Evolutionary conservation across 2,888 invertebrate species (phyloP).

Genomic region (Hirtodrosophila trivittata): DNA sequence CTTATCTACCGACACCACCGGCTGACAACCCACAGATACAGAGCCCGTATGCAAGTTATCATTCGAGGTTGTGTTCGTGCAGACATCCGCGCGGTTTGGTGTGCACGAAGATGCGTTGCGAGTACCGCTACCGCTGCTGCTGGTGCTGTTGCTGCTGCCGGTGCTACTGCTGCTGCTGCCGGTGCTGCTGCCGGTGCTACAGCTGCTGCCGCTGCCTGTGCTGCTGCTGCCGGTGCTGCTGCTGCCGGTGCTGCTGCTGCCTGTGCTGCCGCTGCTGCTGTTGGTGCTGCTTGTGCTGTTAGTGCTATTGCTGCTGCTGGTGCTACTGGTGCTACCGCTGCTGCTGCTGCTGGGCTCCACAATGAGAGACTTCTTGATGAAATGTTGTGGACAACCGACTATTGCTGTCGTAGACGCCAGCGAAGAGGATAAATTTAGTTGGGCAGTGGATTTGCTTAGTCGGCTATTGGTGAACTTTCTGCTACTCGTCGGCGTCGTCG

Average conservation of each 20-base stretch:
- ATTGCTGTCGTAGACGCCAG: slow-evolving; percentile 41
- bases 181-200: too few relatives aligned
- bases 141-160: too few relatives aligned
- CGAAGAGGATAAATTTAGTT: slow-evolving; percentile 82
- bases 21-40: slow-evolving; percentile 44
- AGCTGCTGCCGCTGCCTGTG: too few relatives aligned
- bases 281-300: too few relatives aligned
- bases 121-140: too few relatives aligned
- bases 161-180: too few relatives aligned
- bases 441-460: slow-evolving; percentile 83
- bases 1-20: slow-evolving; percentile 29
- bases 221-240: too few relatives aligned
- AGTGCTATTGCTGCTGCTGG: too few relatives aligned
- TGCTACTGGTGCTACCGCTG: too few relatives aligned
- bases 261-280: too few relatives aligned
- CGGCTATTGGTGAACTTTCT: slow-evolving; percentile 80
- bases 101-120: slow-evolving; percentile 37
- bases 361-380: slow-evolving; percentile 53
- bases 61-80: slow-evolving; percentile 82
- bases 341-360: slow-evolving; percentile 46
- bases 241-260: too few relatives aligned
- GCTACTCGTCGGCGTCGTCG: slow-evolving; percentile 83
- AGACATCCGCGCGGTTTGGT: slow-evolving; percentile 65
- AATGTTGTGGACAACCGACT: slow-evolving; percentile 48
- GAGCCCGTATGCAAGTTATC: slow-evolving; percentile 77